These are phyloP conservation scores for Bombus confusus DNA, from an alignment of 1,140 invertebrate genomes.

Conservation along the genomic window DNA sequence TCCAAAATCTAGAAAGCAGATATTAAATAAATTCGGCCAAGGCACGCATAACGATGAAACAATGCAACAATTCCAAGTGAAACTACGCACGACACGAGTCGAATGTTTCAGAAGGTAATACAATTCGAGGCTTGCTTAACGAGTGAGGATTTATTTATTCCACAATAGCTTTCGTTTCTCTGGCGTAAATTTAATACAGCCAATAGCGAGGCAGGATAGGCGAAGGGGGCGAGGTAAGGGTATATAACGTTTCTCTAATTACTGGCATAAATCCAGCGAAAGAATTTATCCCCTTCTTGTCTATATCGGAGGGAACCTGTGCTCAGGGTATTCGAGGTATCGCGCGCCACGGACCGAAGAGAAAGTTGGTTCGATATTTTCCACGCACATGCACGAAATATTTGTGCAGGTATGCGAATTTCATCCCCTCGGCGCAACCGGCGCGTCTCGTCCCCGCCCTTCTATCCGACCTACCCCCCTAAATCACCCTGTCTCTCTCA, in stretches of 20 bases:
- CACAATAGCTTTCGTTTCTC: not conserved
- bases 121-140: not conserved
- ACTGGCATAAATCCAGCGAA: slow-evolving; percentile 63
- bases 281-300: slow-evolving; percentile 51
- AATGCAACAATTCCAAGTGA: not conserved
- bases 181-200: slow-evolving; percentile 2
- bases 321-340: slow-evolving; percentile 33
- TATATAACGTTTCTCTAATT: slow-evolving; percentile 44
- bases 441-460: too few species aligned
- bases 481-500: not conserved
- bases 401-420: slow-evolving; percentile 62
- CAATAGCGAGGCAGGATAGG: not conserved
- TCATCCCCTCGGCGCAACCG: slow-evolving; percentile 41
- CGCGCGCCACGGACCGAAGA: slow-evolving; percentile 24
- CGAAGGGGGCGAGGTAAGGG: not conserved
- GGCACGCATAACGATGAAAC: not conserved
- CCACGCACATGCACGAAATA: slow-evolving; percentile 57
- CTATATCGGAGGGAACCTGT: not conserved
- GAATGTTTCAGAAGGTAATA: too few species aligned
- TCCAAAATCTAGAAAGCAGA: not conserved
- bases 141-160: slow-evolving; percentile 16
- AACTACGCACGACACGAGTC: not conserved
- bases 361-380: slow-evolving; percentile 62
- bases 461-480: not conserved
- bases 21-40: not conserved